Base-by-base conservation (phyloP, 2,113 vertebrate genomes). In the Rhabdomys dilectus region DNA sequence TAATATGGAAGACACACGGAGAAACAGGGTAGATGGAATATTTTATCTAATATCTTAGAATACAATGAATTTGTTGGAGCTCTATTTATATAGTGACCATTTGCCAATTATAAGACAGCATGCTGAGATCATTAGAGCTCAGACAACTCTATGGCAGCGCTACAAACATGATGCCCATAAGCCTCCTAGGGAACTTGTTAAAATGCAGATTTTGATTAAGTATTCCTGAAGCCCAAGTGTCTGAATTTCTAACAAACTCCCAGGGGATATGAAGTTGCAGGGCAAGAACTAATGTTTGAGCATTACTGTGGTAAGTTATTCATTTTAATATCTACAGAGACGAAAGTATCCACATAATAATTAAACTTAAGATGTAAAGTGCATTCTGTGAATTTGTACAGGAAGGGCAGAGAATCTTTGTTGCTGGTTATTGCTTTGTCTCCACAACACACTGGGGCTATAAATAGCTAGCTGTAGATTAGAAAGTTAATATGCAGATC, bases 171-270 rank as follows among this genome's bases (percentile, higher is more conserved):
- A 62, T 31, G 48, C 73, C 66, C 17, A 62, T 22, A 72, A 80
- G 76, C 78, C 17, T 81, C 31, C 34, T 53, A 62, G 45, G 42
- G 64, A 45, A 73, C 68, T 73, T 88, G 48, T 87, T 96, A 90
- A 96, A 90, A 96, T 90, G 81, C 62, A 91, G 75, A 85, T 91
- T 93, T 91, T 91, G 76, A 84, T 95, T 89, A 88, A 92, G 21
- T 62, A 53, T 6, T 36, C 1, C 5, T 21, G 17, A 82, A 62
- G 56, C 36, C 88, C 77, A 64, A 95, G 68, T 87, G 4, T 89
- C 73, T 78, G 42, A 39, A 90, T 95, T 94, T 95, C 81, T 88
- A 80, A 88, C 51, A 58, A 88, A 48, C 16, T 92, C 88, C 86
- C 66, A 76, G 2, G 42, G 66, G 15, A 87, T 19, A 22, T n/a